Base-by-base conservation (phyloP, 1,140 invertebrate genomes). In the Neomicropteryx cornuta region DNA sequence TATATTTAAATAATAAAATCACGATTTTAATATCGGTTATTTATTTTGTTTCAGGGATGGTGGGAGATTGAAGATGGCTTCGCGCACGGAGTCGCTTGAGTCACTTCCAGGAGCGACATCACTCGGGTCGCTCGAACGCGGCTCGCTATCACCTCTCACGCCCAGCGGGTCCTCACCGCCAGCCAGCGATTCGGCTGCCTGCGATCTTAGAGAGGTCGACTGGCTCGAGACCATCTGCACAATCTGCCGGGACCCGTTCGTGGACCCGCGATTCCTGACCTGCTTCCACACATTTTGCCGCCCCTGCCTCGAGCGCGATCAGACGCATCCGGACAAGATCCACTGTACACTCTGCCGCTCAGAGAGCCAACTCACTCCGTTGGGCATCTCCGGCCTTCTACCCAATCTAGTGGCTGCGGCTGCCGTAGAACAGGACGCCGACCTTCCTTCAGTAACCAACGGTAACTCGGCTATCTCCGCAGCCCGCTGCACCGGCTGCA, bases 211-310 rank as follows among this genome's bases (percentile, higher is more conserved):
- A 29, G 65, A 63, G 38, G 62, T 65, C 57, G 57, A 70, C 70
- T 56, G 68, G 53, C 58, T 71, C 51, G 66, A 69, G 52, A 67
- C 77, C 50, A 83, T 79, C 60, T 91, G 88, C 62, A 74, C 77
- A 38, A 70, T 87, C 48, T 93, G 87, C 70, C 75, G 84, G 60
- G 85, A 90, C 51, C 79, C 73, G 32, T 81, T 75, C 52, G 72
- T 75, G 38, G 69, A 72, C 42, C 80, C 80, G 10, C 83, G 83
- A 70, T 77, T 79, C 37, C 67, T 88, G 33, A 75, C 80, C 49
- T 90, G 86, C 68, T 83, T 87, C 50, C 86, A 89, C 62, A 81
- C 80, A 6, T 85, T 87, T 54, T 90, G 87, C 62, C 76, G 82
- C 54, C 66, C 70, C 44, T 90, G 87, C 64, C 61, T 88, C 47